Percentiles rank a stretch among this genome's conserved stretches.
Conservation (phyloP, 1,140 invertebrate species). For the Papilio dardanus region DNA sequence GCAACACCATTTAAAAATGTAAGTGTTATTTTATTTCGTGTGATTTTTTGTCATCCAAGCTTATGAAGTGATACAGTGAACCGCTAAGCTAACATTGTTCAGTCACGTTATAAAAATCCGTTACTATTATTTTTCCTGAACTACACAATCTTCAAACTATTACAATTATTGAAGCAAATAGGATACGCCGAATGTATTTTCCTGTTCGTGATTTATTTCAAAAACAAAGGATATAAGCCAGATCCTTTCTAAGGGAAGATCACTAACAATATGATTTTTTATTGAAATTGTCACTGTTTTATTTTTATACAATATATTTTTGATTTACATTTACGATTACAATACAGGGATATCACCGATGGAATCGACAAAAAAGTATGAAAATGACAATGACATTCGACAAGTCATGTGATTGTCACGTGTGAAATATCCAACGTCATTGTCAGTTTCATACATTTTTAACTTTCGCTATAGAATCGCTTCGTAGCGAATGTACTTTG, state of each 20-base stretch:
- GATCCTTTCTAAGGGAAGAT: constrained; percentile 30
- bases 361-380: no score
- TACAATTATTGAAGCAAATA: constrained; percentile 47
- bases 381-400: no score
- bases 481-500: no score
- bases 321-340: not conserved
- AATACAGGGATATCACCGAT: no score
- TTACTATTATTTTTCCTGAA: constrained; percentile 3
- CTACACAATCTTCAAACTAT: constrained; percentile 38
- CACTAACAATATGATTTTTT: constrained; percentile 20
- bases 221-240: constrained; percentile 63
- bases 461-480: no score
- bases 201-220: constrained; percentile 63
- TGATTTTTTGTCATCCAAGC: no score
- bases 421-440: no score
- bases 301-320: not conserved
- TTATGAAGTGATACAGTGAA: not conserved
- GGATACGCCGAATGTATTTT: constrained; percentile 49
- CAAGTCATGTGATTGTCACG: no score
- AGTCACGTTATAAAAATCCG: not conserved
- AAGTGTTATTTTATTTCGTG: no score
- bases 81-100: not conserved
- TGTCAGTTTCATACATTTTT: no score
- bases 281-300: constrained; percentile 9
- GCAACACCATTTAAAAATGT: no score